Conservation (phyloP, 2,888 invertebrate species). For the Hartigia nigra region DNA sequence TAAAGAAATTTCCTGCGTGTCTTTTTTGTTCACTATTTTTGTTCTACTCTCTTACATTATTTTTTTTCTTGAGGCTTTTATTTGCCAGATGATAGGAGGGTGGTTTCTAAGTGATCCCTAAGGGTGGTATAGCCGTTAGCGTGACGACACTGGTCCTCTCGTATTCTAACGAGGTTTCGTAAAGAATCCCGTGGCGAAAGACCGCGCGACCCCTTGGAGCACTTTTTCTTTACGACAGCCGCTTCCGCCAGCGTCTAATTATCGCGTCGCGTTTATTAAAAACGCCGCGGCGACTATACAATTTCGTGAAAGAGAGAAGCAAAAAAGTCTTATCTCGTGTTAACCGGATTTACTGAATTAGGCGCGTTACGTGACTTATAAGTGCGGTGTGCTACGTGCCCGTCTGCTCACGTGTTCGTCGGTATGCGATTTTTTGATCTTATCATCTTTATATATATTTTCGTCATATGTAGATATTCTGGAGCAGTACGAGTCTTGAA, state of each 20-base stretch:
- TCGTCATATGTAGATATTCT: background rate
- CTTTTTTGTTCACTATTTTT: background rate
- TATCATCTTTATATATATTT: background rate
- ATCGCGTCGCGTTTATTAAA: slow-evolving; percentile 15
- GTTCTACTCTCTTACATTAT: background rate
- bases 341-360: background rate
- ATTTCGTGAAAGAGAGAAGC: background rate
- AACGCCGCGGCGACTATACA: slow-evolving; percentile 1
- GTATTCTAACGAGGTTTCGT: slow-evolving; percentile 18
- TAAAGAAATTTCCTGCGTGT: background rate
- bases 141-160: slow-evolving; percentile 17
- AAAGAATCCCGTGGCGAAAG: background rate
- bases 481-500: background rate
- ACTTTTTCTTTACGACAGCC: slow-evolving; percentile 15
- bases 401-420: background rate
- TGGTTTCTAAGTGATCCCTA: background rate
- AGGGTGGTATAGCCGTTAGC: background rate
- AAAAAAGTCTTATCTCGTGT: background rate
- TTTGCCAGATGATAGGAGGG: background rate
- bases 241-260: slow-evolving; percentile 14
- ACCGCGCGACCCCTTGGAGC: slow-evolving; percentile 1
- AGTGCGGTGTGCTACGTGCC: background rate
- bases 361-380: background rate
- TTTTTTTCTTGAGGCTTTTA: background rate
- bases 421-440: background rate